phyloP scores from a whole-genome alignment of 2,888 invertebrate genomes.

The Diogma glabrata region DNA sequence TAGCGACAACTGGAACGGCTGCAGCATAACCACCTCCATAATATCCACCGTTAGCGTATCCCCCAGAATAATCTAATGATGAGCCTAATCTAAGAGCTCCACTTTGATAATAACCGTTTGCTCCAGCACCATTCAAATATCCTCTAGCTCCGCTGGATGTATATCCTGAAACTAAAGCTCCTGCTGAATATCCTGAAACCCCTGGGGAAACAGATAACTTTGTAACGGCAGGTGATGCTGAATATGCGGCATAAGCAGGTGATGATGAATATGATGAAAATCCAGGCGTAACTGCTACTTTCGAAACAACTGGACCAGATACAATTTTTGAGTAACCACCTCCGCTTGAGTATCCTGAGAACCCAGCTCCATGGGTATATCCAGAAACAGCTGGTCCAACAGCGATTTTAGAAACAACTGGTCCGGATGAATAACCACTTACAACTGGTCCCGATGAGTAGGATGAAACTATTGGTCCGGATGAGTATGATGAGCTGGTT shows the following conservation, averaged over 20 bases:
- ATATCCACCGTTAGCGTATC: conserved; percentile 12
- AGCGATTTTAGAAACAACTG: conserved; percentile 7
- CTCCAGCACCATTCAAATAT: conserved; percentile 6
- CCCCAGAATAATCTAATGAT: conserved; percentile 1
- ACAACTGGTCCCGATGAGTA: conserved; percentile 15
- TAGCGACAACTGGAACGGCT: conserved; percentile 28
- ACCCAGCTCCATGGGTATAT: conserved; percentile 15
- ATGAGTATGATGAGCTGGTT: conserved; percentile 15
- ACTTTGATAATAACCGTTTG: conserved; percentile 1
- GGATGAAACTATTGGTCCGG: conserved; percentile 18
- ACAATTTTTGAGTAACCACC: conserved; percentile 9
- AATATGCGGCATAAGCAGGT: conserved; percentile 20
- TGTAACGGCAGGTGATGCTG: conserved; percentile 17
- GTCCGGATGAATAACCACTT: conserved; percentile 22
- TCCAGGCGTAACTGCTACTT: conserved; percentile 26
- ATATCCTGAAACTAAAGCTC: conserved; percentile 6
- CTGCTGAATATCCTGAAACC: conserved; percentile 18
- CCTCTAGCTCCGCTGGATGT: conserved; percentile 1
- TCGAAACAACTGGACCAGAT: conserved; percentile 5
- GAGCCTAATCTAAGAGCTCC: conserved; percentile 4
- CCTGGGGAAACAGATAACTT: conserved; percentile 15
- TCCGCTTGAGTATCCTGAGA: conserved; percentile 14
- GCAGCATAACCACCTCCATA: conserved; percentile 29
- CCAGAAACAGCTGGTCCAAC: conserved; percentile 38
- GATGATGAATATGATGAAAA: conserved; percentile 28